A percentile compares a stretch with the other conserved stretches of the same genome.
Evolutionary conservation across 2,888 invertebrate species (phyloP).

Genomic region (Molorchus minor): DNA sequence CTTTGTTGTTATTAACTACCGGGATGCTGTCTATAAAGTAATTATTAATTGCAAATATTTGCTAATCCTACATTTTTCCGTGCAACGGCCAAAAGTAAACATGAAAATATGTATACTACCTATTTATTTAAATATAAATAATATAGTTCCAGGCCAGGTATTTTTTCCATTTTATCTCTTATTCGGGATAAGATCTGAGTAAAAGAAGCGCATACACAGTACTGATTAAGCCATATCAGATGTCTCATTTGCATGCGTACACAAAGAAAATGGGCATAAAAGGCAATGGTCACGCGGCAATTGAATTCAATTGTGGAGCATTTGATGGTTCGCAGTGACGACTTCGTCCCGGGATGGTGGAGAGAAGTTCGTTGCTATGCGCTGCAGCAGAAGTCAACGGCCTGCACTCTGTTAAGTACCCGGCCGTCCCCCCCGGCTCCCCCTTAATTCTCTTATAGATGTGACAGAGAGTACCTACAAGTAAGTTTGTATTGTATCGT

Average conservation of each 20-base stretch:
- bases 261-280: constrained; percentile 27
- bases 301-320: constrained; percentile 40
- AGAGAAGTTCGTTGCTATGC: constrained; percentile 43
- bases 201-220: not conserved
- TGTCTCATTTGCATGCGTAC: constrained; percentile 8
- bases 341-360: constrained; percentile 30
- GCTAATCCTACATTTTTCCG: not conserved
- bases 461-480: constrained; percentile 23
- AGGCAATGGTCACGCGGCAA: constrained; percentile 35
- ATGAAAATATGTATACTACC: not conserved
- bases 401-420: constrained; percentile 37
- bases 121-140: not conserved
- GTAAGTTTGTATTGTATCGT: constrained; percentile 6
- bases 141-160: too few relatives aligned
- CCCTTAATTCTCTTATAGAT: constrained; percentile 25
- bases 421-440: constrained; percentile 34
- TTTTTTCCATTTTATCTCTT: too few relatives aligned
- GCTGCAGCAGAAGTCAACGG: constrained; percentile 39
- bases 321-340: constrained; percentile 35
- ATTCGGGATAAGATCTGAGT: too few relatives aligned
- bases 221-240: constrained; percentile 11
- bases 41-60: not conserved
- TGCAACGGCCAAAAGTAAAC: not conserved
- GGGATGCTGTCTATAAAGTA: too few relatives aligned
- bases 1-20: too few relatives aligned